phyloP scores from a whole-genome alignment of 2,888 invertebrate genomes.

The Lottia scabra region DNA sequence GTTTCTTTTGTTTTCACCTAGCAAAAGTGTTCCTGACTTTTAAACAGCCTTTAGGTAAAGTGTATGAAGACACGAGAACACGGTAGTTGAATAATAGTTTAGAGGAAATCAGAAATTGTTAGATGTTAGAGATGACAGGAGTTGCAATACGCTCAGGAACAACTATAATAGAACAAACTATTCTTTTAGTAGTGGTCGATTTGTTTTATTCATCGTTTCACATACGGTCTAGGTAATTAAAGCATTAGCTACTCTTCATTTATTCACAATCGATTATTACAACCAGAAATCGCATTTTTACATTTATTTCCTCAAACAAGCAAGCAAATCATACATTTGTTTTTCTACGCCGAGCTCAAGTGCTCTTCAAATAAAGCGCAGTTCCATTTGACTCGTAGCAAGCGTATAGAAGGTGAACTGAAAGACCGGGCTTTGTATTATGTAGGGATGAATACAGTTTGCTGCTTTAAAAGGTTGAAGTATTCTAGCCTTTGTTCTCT shows the following conservation, averaged over 20 bases:
- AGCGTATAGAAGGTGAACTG: background rate
- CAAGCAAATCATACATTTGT: conserved; percentile 5
- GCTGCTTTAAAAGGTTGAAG: background rate
- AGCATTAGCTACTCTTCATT: background rate
- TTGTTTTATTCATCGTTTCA: background rate
- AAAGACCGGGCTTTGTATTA: background rate
- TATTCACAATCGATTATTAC: background rate
- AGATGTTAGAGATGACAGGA: too few species aligned
- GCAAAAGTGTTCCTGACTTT: background rate
- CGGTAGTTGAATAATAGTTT: background rate
- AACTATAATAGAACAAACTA: background rate
- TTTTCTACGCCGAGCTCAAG: background rate
- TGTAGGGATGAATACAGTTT: background rate
- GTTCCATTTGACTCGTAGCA: conserved; percentile 4
- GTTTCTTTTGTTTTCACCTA: background rate
- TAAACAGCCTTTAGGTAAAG: background rate
- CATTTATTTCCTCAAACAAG: conserved; percentile 7
- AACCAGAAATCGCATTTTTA: conserved; percentile 2
- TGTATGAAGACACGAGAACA: background rate
- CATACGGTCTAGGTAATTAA: conserved; percentile 6
- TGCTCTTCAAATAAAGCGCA: conserved; percentile 7
- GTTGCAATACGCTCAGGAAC: background rate
- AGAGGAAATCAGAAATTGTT: background rate
- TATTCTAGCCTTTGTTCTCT: background rate
- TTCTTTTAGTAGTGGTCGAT: background rate